Percentiles rank a stretch among this genome's conserved stretches.
Conservation (phyloP, 2,888 invertebrate species). For the Dicyrtoma fusca region DNA sequence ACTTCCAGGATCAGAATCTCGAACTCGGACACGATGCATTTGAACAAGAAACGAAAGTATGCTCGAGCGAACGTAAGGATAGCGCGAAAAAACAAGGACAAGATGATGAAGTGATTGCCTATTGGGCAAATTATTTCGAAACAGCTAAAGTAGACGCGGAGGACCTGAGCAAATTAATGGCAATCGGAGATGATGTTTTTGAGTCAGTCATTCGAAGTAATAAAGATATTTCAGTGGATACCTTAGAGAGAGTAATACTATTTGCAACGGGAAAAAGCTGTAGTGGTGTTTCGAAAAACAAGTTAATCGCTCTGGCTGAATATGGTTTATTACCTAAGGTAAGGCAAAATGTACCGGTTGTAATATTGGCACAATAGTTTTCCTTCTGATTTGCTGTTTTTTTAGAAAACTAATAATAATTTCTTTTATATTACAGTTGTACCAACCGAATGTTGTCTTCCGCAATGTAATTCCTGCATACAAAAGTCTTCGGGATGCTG, state of each 20-base stretch:
- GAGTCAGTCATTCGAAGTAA: background rate
- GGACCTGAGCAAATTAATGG: background rate
- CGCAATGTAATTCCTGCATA: background rate
- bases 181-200: background rate
- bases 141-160: background rate
- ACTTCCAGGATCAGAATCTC: background rate
- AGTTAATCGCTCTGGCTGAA: constrained; percentile 3
- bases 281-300: background rate
- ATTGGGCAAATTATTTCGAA: background rate
- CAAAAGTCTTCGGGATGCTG: background rate
- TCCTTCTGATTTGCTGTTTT: background rate
- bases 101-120: constrained; percentile 2
- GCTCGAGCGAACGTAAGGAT: too few relatives aligned
- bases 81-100: background rate
- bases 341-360: background rate
- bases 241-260: background rate
- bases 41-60: too few relatives aligned
- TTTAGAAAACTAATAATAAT: background rate
- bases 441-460: background rate
- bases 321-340: constrained; percentile 23
- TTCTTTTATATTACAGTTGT: background rate
- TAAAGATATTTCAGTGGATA: background rate
- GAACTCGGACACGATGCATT: background rate
- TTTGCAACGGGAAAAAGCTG: background rate
- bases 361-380: background rate